Conservation (phyloP, 92 coral and sea anemone species). For the Paramuricea clavata region DNA sequence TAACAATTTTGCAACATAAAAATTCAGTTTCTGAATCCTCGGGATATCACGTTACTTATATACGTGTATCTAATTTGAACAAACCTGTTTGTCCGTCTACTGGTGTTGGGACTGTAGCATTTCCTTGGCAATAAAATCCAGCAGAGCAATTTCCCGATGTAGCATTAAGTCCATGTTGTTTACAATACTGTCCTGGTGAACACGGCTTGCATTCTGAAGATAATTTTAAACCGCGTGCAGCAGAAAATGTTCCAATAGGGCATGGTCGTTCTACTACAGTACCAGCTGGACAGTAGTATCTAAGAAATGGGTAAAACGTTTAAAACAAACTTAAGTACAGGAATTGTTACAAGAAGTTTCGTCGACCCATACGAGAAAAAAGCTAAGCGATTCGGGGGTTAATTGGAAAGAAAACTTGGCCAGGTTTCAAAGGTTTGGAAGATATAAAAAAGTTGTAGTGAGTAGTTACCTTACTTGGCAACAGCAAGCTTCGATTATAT, state of each 20-base stretch:
- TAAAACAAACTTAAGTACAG: neutral
- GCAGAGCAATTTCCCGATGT: slow-evolving; percentile 97
- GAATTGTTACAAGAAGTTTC: neutral
- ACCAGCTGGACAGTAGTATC: slow-evolving; percentile 87
- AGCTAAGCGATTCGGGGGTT: too few species aligned
- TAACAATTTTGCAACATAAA: too few species aligned
- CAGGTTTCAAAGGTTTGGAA: neutral
- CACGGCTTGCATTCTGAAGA: slow-evolving; percentile 86
- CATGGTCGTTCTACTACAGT: slow-evolving; percentile 83
- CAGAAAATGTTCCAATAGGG: slow-evolving; percentile 81
- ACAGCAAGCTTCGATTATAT: too few species aligned
- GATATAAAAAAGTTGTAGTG: too few species aligned
- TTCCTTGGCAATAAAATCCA: slow-evolving; percentile 89
- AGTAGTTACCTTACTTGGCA: too few species aligned
- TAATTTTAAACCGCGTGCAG: slow-evolving; percentile 80
- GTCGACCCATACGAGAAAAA: neutral
- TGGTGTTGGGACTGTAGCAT: slow-evolving; percentile 87
- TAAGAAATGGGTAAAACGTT: slow-evolving; percentile 1
- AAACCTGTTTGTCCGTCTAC: slow-evolving; percentile 86
- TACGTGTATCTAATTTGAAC: slow-evolving; percentile 14
- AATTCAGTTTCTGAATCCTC: too few species aligned
- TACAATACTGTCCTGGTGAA: slow-evolving; percentile 91
- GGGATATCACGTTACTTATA: too few species aligned
- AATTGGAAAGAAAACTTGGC: too few species aligned
- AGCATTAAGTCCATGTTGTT: slow-evolving; percentile 77